Evolutionary conservation across 1,140 invertebrate species (phyloP).

Genomic region (Gyrodactylus salaris): DNA sequence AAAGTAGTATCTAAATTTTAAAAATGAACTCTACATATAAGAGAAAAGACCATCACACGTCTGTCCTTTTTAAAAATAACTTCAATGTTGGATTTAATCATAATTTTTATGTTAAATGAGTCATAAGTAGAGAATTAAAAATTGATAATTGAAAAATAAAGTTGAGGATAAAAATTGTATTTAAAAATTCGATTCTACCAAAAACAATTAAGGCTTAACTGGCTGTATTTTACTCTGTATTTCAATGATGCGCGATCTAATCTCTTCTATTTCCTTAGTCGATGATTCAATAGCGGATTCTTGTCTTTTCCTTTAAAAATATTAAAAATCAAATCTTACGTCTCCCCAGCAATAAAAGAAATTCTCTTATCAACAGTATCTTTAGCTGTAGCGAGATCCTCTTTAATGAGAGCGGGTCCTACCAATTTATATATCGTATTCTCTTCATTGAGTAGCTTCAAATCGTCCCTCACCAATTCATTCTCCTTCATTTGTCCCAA

Average conservation of each 20-base stretch:
- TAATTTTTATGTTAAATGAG: too few relatives aligned
- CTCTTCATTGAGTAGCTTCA: not conserved
- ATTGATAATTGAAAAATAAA: too few relatives aligned
- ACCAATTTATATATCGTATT: not conserved
- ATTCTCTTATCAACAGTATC: not conserved
- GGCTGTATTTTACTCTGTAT: not conserved
- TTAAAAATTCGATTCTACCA: too few relatives aligned
- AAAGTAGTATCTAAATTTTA: too few relatives aligned
- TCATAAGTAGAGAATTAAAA: too few relatives aligned
- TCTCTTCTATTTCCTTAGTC: not conserved
- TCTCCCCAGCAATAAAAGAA: not conserved
- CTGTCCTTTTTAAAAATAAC: too few relatives aligned
- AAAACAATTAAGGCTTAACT: too few relatives aligned
- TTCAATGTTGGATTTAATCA: too few relatives aligned
- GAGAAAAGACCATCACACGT: too few relatives aligned
- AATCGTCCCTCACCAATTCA: not conserved
- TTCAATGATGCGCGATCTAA: not conserved
- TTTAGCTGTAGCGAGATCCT: not conserved
- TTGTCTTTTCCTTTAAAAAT: not conserved
- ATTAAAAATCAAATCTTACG: not conserved
- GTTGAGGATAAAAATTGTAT: too few relatives aligned
- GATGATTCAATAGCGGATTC: not conserved
- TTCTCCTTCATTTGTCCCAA: not conserved
- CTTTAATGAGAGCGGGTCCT: not conserved
- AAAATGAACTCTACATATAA: too few relatives aligned